Conservation (phyloP, 53 echinoderm and acorn worm genomes). For the Echinometra lucunter region DNA sequence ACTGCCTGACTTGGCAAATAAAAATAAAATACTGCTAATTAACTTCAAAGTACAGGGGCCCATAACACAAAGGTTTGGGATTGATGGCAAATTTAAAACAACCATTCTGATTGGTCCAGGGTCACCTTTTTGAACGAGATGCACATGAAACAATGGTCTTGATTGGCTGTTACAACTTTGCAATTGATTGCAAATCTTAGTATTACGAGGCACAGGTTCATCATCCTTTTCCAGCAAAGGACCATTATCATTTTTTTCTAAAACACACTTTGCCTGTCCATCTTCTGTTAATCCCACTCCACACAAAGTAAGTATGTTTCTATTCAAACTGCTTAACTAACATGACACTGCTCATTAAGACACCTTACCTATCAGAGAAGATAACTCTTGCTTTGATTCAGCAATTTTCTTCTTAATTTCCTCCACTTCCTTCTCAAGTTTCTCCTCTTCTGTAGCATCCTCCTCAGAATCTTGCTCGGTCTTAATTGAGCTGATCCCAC, state of each 20-base stretch:
- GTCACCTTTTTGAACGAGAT: too few relatives aligned
- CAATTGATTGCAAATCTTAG: too few relatives aligned
- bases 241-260: too few relatives aligned
- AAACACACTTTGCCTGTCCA: too few relatives aligned
- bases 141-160: too few relatives aligned
- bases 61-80: background rate
- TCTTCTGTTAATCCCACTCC: background rate
- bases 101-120: too few relatives aligned
- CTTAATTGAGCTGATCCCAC: slow-evolving; percentile 76
- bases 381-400: slow-evolving; percentile 34
- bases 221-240: too few relatives aligned
- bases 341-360: background rate
- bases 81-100: too few relatives aligned
- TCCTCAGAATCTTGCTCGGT: slow-evolving; percentile 63
- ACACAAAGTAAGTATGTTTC: background rate
- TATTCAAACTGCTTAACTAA: background rate
- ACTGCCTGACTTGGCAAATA: background rate
- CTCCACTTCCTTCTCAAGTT: slow-evolving; percentile 65
- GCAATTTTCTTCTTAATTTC: slow-evolving; percentile 67
- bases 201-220: too few relatives aligned
- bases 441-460: slow-evolving; percentile 56
- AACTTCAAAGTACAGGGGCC: background rate
- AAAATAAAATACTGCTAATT: background rate
- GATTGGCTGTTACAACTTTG: too few relatives aligned
- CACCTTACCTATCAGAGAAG: slow-evolving; percentile 43